Base-by-base conservation (phyloP, 2,888 invertebrate genomes). In the Chymomyza caudatula region DNA sequence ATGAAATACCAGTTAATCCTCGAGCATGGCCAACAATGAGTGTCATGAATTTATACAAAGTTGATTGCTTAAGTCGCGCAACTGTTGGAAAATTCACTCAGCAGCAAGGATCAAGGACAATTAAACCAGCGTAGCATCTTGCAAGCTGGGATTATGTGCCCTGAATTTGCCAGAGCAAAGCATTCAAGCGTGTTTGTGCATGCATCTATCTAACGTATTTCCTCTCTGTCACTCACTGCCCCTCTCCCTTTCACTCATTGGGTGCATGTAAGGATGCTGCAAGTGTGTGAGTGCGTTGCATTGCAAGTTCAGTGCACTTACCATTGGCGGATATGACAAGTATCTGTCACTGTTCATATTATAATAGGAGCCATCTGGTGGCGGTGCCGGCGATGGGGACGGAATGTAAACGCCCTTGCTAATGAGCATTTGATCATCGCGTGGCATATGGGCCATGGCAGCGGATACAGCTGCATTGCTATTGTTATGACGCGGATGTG, bases 291-390 rank as follows among this genome's bases (percentile, higher is more conserved):
- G 29, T 37, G 29, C 8, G 29, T 37, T 37, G 11, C 11, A 37
- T 37, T 37, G 29, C 5, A 37, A 37, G 29, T 20, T 17, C 51
- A 42, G 20, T 19, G 8, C 52, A 87, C 89, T 90, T 78, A 90
- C 87, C 73, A 93, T 91, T 58, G 95, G 95, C 37, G 96, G 95
- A 90, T 95, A 96, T 1, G 95, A 95, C 63, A 96, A 92, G 89
- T 96, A 96, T 83, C 95, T 92, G 70, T 95, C 95, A 2, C 95
- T 94, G 51, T 93, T 91, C 93, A 95, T 95, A 89, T 95, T 95
- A 92, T 94, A 95, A 88, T 95, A 95, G 43, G 95, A 94, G 56
- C 95, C 95, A 86, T 95, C 95, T 29, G 94, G 92, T 0, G 95
- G 95, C 2, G 94, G 94, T 89, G 95, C 94, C 44, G 95, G 94